Evolutionary conservation across 2,797 vertebrate species (phyloP), one percentile per base, ranked within the genome.

Genomic region (Bryconaethiops microstoma): DNA sequence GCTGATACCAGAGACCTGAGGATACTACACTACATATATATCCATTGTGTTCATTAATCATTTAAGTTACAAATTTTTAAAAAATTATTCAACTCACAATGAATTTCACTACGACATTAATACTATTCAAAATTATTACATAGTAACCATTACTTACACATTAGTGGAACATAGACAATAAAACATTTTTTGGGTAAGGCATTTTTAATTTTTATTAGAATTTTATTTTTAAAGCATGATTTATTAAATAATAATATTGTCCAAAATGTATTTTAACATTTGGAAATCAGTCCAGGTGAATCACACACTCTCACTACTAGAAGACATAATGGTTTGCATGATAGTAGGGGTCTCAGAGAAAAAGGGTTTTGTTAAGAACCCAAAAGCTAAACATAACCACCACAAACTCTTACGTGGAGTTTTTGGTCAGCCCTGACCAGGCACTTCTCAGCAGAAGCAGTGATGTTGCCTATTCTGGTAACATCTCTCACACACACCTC

Each of bases 401-500:
- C 52, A n/a, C 35, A 35, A 21, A 70, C 16, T 75, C 57, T 81
- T 70, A 59, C 83, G 78, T 55, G 83, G 83, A 81, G 23, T 69
- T 71, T 70, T 63, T 21, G 17, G 59, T 50, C 72, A 65, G 25
- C 65, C 23, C 62, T 64, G 69, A 74, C 23, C 23, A 40, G 60
- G 21, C 68, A 29, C 71, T 75, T 29, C 23, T 35, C 76, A 72
- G 67, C 16, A 50, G 12, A 21, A 57, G 57, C 13, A 42, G 55
- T 82, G 76, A 81, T 65, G 75, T 84, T 76, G 78, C 5, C 48
- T 67, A 19, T 70, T 75, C 21, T 55, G 55, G 63, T 13, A 21
- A 17, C 55, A 40, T 86, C 75, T 86, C 63, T 87, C 81, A 86
- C 21, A 77, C 78, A 81, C 42, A 69, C 67, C 4, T 35, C 29